Base-by-base conservation (phyloP, 53 echinoderm and acorn worm species). In the Henricia sp. region DNA sequence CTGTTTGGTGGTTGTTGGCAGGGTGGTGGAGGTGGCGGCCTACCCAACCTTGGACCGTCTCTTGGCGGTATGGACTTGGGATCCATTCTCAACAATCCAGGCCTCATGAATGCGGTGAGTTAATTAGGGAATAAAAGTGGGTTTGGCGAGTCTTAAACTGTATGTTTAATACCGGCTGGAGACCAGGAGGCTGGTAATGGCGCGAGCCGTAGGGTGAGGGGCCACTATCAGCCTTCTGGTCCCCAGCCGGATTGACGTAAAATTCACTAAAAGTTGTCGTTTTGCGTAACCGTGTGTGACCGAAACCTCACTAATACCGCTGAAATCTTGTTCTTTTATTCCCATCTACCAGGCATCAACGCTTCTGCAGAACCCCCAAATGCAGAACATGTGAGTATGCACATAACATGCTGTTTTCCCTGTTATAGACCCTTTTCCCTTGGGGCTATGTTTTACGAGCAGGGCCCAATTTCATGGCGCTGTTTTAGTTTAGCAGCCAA, bases 81-180 rank as follows among this genome's bases (percentile, higher is more conserved):
- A 46, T 87, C 92, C 39, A 70, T 99, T 36, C 82, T 99, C 48
- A 82, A 90, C 53, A 99, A 99, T 50, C 99, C 99, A 50, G 84
- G 84, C 12, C 84, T 99, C 34, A 99, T 99, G 99, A 95, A 94
- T 87, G 92, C 92, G 75, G 96, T 96, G 74, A 93, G 96, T 85
- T 62, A 23, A 56, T 57, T 4, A 46, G 6, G 17, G 21, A 35
- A n/a, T n/a, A n/a, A n/a, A n/a, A n/a, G n/a, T n/a, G n/a, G n/a
- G n/a, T n/a, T n/a, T n/a, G n/a, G n/a, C n/a, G n/a, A n/a, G n/a
- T n/a, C n/a, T n/a, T n/a, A n/a, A n/a, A n/a, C n/a, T n/a, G n/a
- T n/a, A n/a, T n/a, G n/a, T n/a, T n/a, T n/a, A n/a, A n/a, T n/a
- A n/a, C n/a, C n/a, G n/a, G n/a, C n/a, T n/a, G n/a, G n/a, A n/a